Base-by-base conservation (phyloP, 2,113 vertebrate genomes). In the Pseudopipra pipra region DNA sequence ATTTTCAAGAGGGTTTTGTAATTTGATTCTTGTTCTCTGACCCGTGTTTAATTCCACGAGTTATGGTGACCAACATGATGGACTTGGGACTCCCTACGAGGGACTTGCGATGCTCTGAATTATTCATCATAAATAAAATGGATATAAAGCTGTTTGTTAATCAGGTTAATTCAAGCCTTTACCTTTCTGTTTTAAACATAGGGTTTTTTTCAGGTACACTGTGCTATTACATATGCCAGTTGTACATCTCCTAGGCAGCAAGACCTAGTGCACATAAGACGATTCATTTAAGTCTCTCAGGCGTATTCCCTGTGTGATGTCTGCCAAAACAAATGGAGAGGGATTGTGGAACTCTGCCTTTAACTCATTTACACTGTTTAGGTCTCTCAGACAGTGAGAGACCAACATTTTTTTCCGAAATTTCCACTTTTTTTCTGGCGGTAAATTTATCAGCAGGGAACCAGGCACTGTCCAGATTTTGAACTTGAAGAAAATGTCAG, bases 181-280 rank as follows among this genome's bases (percentile, higher is more conserved):
- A 55, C 18, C n/a, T 80, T 54, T 87, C 67, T 72, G 15, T 77
- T 91, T 93, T 65, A 90, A 94, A 72, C 39, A 61, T 31, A 80
- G 31, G 39, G 11, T 12, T 41, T 41, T 41, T 41, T 33, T 88
- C 47, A 86, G 63, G 55, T 81, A 56, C 30, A 22, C 20, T 43
- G 37, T 49, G 35, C 49, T 68, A 28, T 82, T 85, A 37, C 27
- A 70, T 27, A 19, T 54, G 9, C 27, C 54, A 82, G 37, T n/a
- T 87, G 33, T 66, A 47, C 78, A 79, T 89, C 67, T 93, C 89
- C 87, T 66, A 77, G 78, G 71, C 46, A 94, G 85, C 71, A 85
- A 73, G 41, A 82, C 33, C 62, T 65, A 72, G 54, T 30, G 46
- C 63, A 63, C 14, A n/a, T 8, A 52, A 75, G 16, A 79, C 28